phyloP scores from a whole-genome alignment of 2,113 vertebrate species.

The Paralichthys olivaceus region DNA sequence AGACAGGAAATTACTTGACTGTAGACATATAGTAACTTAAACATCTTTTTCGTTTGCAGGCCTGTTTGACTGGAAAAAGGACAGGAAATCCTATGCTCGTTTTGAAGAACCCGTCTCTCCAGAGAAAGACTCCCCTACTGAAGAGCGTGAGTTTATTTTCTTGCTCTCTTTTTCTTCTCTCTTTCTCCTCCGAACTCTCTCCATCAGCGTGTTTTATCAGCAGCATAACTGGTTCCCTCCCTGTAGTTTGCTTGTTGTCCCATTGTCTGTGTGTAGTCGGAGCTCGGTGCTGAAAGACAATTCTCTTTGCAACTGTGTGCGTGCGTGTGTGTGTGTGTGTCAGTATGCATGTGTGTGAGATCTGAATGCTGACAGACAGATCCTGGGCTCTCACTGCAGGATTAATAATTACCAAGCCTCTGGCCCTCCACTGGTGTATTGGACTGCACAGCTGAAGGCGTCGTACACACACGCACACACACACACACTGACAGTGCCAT shows the following conservation, averaged over 20 bases:
- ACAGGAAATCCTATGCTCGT: conserved; percentile 75
- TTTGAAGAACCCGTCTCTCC: conserved; percentile 76
- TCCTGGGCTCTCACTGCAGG: conserved; percentile 70
- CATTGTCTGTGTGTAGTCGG: conserved; percentile 59
- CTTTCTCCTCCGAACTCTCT: conserved; percentile 16
- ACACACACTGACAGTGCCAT: conserved; percentile 36
- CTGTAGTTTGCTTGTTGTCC: conserved; percentile 34
- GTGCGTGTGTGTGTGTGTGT: conserved; percentile 33
- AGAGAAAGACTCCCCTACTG: conserved; percentile 67
- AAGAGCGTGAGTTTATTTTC: conserved; percentile 75
- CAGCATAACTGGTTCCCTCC: conserved; percentile 35
- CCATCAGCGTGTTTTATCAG: conserved; percentile 26
- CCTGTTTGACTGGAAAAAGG: conserved; percentile 84
- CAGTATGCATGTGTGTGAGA: conserved; percentile 49
- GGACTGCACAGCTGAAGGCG: conserved; percentile 69
- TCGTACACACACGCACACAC: conserved; percentile 21
- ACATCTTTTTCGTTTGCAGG: conserved; percentile 54
- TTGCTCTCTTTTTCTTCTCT: conserved; percentile 1
- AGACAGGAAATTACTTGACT: background rate
- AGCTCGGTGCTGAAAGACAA: conserved; percentile 52
- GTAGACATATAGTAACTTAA: background rate
- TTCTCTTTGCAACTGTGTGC: conserved; percentile 33
- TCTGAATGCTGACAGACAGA: conserved; percentile 77
- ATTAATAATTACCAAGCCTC: conserved; percentile 85
- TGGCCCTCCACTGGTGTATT: conserved; percentile 77